Evolutionary conservation across 23 tunicate species (phyloP).

Genomic region (Corella eumyota): DNA sequence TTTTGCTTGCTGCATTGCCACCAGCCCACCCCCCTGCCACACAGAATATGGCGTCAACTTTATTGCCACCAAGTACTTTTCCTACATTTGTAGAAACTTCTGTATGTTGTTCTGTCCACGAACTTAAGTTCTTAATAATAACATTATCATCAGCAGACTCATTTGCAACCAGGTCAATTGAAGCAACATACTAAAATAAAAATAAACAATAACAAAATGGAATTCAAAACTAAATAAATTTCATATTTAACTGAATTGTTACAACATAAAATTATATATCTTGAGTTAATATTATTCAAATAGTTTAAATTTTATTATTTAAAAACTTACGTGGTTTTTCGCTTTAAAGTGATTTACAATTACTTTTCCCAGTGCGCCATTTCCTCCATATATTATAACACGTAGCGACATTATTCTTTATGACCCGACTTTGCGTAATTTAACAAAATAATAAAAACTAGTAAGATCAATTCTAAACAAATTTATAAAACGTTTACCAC

Average conservation of each 20-base stretch:
- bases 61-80: slow-evolving; percentile 31
- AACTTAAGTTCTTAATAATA: slow-evolving; percentile 50
- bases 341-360: slow-evolving; percentile 45
- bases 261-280: not conserved
- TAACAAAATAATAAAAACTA: too few relatives aligned
- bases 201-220: not conserved
- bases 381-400: slow-evolving; percentile 80
- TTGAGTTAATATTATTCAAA: too few relatives aligned
- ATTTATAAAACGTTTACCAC: too few relatives aligned
- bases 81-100: slow-evolving; percentile 53
- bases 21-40: slow-evolving; percentile 99
- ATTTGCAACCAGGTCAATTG: slow-evolving; percentile 70
- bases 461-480: too few relatives aligned
- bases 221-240: not conserved
- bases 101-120: slow-evolving; percentile 74
- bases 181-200: slow-evolving; percentile 41
- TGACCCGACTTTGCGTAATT: too few relatives aligned
- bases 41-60: slow-evolving; percentile 82
- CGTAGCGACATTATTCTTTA: slow-evolving; percentile 26
- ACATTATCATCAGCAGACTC: slow-evolving; percentile 75
- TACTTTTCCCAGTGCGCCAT: slow-evolving; percentile 78
- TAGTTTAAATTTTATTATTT: too few relatives aligned
- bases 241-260: not conserved
- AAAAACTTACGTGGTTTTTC: slow-evolving; percentile 42
- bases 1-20: slow-evolving; percentile 76